Base-by-base conservation (phyloP, 2,797 vertebrate genomes). In the Semaprochilodus insignis region DNA sequence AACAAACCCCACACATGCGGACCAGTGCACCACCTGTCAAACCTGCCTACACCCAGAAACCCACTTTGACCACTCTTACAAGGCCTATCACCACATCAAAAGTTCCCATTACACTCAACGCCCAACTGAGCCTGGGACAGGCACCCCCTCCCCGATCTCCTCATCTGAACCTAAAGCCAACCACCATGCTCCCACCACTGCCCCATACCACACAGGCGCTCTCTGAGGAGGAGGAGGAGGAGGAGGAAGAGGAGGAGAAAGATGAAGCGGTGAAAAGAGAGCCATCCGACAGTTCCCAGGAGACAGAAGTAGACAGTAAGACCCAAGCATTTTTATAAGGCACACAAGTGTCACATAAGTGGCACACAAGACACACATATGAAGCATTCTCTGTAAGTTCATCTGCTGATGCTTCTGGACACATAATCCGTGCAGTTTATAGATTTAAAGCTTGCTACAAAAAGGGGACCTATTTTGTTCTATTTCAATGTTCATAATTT, bases 301-400 rank as follows among this genome's bases (percentile, higher is more conserved):
- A 94, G 87, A 80, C 86, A 52, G 76, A 90, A 34, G 34, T 76
- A 2, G 83, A 88, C 0, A 90, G 91, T 89, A 81, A 85, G 81
- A 23, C 25, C 23, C n/a, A 4, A n/a, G 25, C 60, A 67, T n/a
- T 15, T 34, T 74, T 48, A 74, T 25, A 23, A 63, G 23, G 17
- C 16, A 73, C 70, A 67, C 17, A 31, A 51, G 1, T 71, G 14
- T 73, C 6, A 73, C 52, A 73, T 31, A 31, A 1, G 31, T 31
- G 31, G 1, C 31, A 31, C 31, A 31, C 31, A 31, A 31, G 31
- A 31, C 3, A 44, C 8, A 10, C 40, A 44, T 48, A 59, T 21
- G 4, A 63, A 6, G 21, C 10, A 57, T 51, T 13, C 11, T 48
- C 44, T 48, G 8, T 48, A 10, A 11, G 44, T 13, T 10, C 44